Conservation (phyloP, 1,140 invertebrate genomes). For the Bicyclus anynana region DNA sequence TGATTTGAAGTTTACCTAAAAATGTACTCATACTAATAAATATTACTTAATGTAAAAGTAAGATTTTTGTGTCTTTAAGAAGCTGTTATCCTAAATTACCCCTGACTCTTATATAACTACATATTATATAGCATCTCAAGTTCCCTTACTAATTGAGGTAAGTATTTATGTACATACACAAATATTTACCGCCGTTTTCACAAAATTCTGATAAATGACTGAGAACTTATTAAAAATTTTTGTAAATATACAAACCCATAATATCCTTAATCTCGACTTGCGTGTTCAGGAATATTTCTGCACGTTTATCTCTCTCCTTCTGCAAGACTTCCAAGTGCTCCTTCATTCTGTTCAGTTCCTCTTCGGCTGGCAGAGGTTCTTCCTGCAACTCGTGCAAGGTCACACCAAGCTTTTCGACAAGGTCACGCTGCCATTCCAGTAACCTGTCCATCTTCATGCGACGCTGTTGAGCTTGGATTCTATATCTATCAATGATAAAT, state of each 20-base stretch:
- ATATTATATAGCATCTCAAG: too few relatives aligned
- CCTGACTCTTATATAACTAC: too few relatives aligned
- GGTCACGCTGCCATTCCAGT: slow-evolving; percentile 61
- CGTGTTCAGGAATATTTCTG: slow-evolving; percentile 72
- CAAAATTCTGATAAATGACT: too few relatives aligned
- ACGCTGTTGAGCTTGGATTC: slow-evolving; percentile 61
- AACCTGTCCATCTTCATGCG: slow-evolving; percentile 58
- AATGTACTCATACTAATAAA: too few relatives aligned
- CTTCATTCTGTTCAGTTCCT: slow-evolving; percentile 74
- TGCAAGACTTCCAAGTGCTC: slow-evolving; percentile 76
- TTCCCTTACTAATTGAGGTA: too few relatives aligned
- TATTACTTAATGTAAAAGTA: too few relatives aligned
- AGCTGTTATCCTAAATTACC: too few relatives aligned
- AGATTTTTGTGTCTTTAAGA: too few relatives aligned
- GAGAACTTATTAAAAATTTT: too few relatives aligned
- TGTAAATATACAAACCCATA: slow-evolving; percentile 57
- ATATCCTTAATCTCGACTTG: slow-evolving; percentile 77
- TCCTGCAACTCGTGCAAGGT: slow-evolving; percentile 63
- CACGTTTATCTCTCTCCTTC: slow-evolving; percentile 74
- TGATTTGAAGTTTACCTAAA: slow-evolving; percentile 73
- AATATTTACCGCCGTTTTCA: too few relatives aligned
- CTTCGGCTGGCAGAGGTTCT: slow-evolving; percentile 72
- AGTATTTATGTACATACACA: too few relatives aligned
- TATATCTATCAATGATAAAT: slow-evolving; percentile 59
- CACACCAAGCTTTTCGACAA: slow-evolving; percentile 66